Evolutionary conservation across 2,797 vertebrate species (phyloP), one percentile per base, ranked within the genome.

Genomic region (Phrynocephalus forsythii): DNA sequence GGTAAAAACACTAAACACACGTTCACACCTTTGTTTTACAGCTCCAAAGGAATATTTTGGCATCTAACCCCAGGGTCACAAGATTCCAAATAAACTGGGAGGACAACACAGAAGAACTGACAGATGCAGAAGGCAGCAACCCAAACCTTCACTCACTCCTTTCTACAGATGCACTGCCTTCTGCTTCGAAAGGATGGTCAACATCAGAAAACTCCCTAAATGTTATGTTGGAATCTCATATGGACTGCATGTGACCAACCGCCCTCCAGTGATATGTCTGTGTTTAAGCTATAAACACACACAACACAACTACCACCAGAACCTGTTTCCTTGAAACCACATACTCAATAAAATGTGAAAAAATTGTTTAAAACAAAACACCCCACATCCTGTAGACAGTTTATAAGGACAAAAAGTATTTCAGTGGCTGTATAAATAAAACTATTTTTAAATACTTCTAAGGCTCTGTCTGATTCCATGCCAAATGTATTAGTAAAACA

Each of bases 21-120:
- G 92, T 83, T 56, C 0, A 9, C 90, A 0, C 93, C 82, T 44
- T 94, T 93, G 89, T 95, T 88, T 92, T 92, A 50, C 82, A 97
- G 97, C 97, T 97, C 94, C 97, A 97, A 91, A 97, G 97, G 91
- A 97, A 97, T 94, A 97, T 97, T 95, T 95, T 97, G 96, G 97
- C 97, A 94, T 97, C 97, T 93, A 97, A 97, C 94, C 97, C 97
- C 90, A 96, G 97, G 92, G 97, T 97, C 91, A 97, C 97, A n/a
- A 96, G 97, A 94, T 97, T 97, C 89, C 97, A 97, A 91, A 97
- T 97, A 94, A 97, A 97, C 4, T 97, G 97, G 97, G 97, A 97
- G 92, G 97, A 97, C 93, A 97, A 97, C 93, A 95, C 96, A 92
- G 97, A 97, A 95, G 97, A 97, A 96, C 94, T 97, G 95, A 97